Evolutionary conservation across 1,140 invertebrate genomes (phyloP), one percentile per base, ranked within the genome.

Genomic region (Varroa destructor): DNA sequence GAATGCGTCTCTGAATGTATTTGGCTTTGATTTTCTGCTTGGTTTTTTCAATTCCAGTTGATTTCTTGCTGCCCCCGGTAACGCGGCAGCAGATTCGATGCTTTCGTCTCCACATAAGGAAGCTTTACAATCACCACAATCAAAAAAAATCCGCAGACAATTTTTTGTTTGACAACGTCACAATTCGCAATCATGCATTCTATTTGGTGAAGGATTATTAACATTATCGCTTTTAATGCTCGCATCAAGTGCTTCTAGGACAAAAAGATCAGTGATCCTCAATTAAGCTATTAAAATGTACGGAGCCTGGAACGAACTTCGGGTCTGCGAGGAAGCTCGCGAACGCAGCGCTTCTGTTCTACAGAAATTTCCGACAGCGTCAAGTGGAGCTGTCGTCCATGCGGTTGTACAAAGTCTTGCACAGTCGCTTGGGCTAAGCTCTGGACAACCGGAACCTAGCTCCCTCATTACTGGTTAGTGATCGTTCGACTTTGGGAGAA

Each of bases 341-440:
- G 40, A 67, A 46, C 40, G 61, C 2, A 43, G 40, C 61, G 40
- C 61, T 2, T 67, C 61, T 37, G 91, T 94, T 1, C 81, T 96
- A n/a, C 87, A 89, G 72, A 90, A 89, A 75, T 90, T 94, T 75
- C 87, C 88, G 0, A 83, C 86, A 57, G 81, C 81, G 46, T 85
- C 87, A 64, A 89, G 89, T 8, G 84, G 85, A 75, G 90, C 93
- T 78, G 89, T 94, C 1, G 89, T 90, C 5, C 79, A 89, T 25
- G 86, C 88, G 1, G 86, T 94, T 42, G 89, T 94, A 1, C 87
- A 86, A 76, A 87, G 89, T 77, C 82, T 95, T 6, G 87, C 87
- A 8, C 81, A 83, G 10, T 89, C 86, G 80, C 80, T 91, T 67
- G 88, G 88, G 4, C 86, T 89, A 46, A 84, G 87, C 40, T 76